Base-by-base conservation (phyloP, 2,888 invertebrate genomes). In the Rhagium mordax region DNA sequence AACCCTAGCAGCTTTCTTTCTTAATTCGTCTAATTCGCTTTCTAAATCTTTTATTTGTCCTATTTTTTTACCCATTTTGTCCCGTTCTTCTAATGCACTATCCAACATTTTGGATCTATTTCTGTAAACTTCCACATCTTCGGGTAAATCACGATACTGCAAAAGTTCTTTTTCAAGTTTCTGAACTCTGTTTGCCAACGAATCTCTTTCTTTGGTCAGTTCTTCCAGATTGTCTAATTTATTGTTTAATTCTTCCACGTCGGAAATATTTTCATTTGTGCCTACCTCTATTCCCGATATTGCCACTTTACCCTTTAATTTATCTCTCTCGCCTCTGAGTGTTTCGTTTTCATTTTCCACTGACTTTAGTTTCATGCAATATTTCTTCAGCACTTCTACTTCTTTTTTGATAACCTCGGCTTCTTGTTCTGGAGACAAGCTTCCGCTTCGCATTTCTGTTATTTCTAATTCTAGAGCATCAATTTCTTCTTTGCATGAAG, bases 281-380 rank as follows among this genome's bases (percentile, higher is more conserved):
- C 8, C 59, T 8, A 18, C 16, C 15, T 29, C 27, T 15, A 15
- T 47, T 21, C 51, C 18, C 21, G 71, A 41, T 29, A 62, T 16
- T 10, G 59, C 69, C 13, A 61, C 73, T 16, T 74, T 64, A 20
- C 70, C 72, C n/a, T 71, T 75, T 1, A 79, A 70, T 8, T 41
- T 20, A 20, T 76, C 71, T 48, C 70, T 62, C 74, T 83, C 81
- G 0, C 67, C 64, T 80, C 81, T 85, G 4, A 86, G 77, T 70
- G 78, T 76, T 61, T 83, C 78, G 66, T 86, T 86, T 76, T 86
- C 85, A 24, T 78, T 81, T 80, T 85, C 83, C 10, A 86, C 82
- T 24, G 77, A 78, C 15, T 82, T 79, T 15, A 86, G 72, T 74
- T 86, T 85, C 57, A 80, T 76, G 69, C 86, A 86, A 71, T 85